Evolutionary conservation across 2,888 invertebrate genomes (phyloP).

Genomic region (Lymantria monacha): DNA sequence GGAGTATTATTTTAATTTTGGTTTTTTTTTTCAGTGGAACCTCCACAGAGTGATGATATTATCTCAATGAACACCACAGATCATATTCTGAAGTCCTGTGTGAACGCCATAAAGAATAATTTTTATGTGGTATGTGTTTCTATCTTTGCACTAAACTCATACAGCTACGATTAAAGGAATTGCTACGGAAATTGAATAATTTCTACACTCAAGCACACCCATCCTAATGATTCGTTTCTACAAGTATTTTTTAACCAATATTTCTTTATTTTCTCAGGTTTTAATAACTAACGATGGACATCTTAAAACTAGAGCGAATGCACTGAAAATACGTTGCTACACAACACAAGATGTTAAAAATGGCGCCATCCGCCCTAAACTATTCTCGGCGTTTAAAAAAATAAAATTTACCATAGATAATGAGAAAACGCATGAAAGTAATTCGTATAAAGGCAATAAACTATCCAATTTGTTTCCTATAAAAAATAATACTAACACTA

Average conservation of each 20-base stretch:
- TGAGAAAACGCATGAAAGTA: background rate
- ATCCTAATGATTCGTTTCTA: no score
- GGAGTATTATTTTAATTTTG: no score
- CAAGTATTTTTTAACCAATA: no score
- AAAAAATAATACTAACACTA: background rate
- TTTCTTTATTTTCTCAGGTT: slow-evolving; percentile 34
- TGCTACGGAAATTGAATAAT: no score
- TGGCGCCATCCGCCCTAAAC: slow-evolving; percentile 13
- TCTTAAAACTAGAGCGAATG: slow-evolving; percentile 31
- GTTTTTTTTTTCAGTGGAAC: slow-evolving; percentile 16
- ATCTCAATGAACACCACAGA: slow-evolving; percentile 5
- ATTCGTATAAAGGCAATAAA: background rate
- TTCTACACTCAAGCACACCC: no score
- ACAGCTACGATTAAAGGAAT: no score
- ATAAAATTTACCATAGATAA: background rate
- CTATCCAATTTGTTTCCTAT: background rate
- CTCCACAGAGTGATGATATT: background rate
- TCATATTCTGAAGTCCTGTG: slow-evolving; percentile 33
- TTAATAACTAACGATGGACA: slow-evolving; percentile 41
- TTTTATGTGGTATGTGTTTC: slow-evolving; percentile 34
- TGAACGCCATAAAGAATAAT: slow-evolving; percentile 13
- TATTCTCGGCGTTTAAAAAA: slow-evolving; percentile 3
- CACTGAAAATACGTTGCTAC: slow-evolving; percentile 32
- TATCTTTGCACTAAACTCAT: no score
- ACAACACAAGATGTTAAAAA: slow-evolving; percentile 38